Evolutionary conservation across 2,113 vertebrate species (phyloP).

Genomic region (Ailurus styani): DNA sequence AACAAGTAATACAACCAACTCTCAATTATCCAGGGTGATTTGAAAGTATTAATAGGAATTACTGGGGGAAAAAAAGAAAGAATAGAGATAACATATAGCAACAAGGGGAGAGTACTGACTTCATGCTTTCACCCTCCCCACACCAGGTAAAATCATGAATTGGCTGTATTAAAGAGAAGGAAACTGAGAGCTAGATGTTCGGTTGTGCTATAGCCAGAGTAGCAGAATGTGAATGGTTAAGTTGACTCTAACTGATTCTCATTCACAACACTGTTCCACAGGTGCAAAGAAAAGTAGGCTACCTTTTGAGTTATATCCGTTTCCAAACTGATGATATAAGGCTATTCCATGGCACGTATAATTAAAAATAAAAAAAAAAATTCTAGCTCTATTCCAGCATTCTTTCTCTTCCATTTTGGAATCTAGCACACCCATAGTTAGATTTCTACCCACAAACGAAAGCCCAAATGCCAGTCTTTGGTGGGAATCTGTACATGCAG

Average conservation of each 20-base stretch:
- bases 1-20: constrained; percentile 65
- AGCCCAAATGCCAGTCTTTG: constrained; percentile 64
- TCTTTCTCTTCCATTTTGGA: constrained; percentile 52
- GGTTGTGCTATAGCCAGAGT: constrained; percentile 46
- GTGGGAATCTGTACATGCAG: constrained; percentile 60
- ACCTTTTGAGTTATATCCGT: neutral
- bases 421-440: constrained; percentile 46
- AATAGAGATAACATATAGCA: neutral
- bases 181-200: constrained; percentile 54
- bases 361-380: neutral
- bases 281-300: neutral
- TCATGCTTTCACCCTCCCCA: neutral
- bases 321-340: neutral
- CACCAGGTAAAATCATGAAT: constrained; percentile 31
- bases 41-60: constrained; percentile 29
- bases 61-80: neutral
- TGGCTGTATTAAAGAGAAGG: constrained; percentile 63
- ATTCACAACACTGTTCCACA: neutral
- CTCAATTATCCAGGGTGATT: constrained; percentile 21
- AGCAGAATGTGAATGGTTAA: neutral
- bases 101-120: neutral
- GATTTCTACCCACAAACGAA: constrained; percentile 68
- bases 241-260: neutral
- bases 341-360: constrained; percentile 45
- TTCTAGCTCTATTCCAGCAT: constrained; percentile 58